phyloP scores from a whole-genome alignment of 64 coral and sea anemone genomes.

The Pachyseris speciosa region DNA sequence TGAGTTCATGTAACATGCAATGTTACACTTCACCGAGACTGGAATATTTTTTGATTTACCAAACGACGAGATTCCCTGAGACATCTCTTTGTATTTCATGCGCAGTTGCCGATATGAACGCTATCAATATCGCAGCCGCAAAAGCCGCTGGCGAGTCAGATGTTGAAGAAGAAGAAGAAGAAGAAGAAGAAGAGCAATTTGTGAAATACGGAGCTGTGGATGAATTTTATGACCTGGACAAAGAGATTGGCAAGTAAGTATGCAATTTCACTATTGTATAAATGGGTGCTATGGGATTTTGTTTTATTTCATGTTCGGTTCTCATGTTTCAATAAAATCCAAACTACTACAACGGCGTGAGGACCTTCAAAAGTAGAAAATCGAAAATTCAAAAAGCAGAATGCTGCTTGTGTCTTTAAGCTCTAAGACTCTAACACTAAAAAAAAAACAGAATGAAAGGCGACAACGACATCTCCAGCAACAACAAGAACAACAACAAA shows the following conservation, averaged over 20 bases:
- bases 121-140: not conserved
- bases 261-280: not conserved
- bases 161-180: slow-evolving; percentile 10
- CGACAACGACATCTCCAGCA: too few species aligned
- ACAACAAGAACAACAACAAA: too few species aligned
- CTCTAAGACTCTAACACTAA: too few species aligned
- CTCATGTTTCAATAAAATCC: too few species aligned
- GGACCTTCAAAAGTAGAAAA: too few species aligned
- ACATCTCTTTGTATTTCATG: not conserved
- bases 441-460: too few species aligned
- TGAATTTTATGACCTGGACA: slow-evolving; percentile 69
- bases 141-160: not conserved
- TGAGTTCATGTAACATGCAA: not conserved
- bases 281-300: too few species aligned
- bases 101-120: slow-evolving; percentile 20
- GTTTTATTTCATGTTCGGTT: too few species aligned
- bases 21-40: not conserved
- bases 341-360: too few species aligned
- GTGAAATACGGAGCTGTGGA: slow-evolving; percentile 69
- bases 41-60: not conserved
- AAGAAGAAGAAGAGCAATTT: slow-evolving; percentile 64
- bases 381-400: too few species aligned
- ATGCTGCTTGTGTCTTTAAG: too few species aligned
- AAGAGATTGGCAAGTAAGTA: slow-evolving; percentile 79
- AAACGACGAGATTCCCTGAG: not conserved